Evolutionary conservation across 2,888 invertebrate species (phyloP).

Genomic region (Lasioglossum zephyrum): DNA sequence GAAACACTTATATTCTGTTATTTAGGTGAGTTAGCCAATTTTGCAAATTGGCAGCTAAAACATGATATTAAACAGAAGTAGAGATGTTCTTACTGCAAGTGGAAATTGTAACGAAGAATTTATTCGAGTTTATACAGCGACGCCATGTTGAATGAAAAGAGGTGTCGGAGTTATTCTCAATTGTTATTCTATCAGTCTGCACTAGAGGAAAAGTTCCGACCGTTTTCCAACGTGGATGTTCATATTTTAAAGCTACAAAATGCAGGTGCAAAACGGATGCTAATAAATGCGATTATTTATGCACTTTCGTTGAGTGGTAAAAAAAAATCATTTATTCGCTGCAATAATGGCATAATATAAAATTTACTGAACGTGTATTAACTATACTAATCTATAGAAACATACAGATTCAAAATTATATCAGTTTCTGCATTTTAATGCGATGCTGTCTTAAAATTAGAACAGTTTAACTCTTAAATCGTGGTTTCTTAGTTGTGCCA

Average conservation of each 20-base stretch:
- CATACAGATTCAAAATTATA: too few species aligned
- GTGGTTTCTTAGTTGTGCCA: neutral
- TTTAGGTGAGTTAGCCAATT: neutral
- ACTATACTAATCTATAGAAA: neutral
- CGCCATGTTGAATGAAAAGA: neutral
- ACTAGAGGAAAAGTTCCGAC: neutral
- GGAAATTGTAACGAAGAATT: neutral
- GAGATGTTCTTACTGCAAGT: neutral
- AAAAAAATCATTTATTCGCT: neutral
- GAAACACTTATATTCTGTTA: neutral
- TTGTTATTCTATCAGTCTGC: conserved; percentile 1
- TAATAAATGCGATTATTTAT: neutral
- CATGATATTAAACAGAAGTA: neutral
- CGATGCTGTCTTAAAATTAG: too few species aligned
- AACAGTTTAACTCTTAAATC: too few species aligned
- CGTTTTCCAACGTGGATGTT: neutral
- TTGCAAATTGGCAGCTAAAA: neutral
- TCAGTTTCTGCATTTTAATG: too few species aligned
- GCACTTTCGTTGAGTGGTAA: neutral
- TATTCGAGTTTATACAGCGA: neutral
- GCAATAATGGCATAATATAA: too few species aligned
- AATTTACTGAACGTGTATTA: neutral
- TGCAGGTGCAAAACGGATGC: too few species aligned
- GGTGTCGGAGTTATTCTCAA: neutral
- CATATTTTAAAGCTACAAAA: neutral